Evolutionary conservation across 2,888 invertebrate genomes (phyloP), one percentile per base, ranked within the genome.

Genomic region (Ptycholaimellus sp.): DNA sequence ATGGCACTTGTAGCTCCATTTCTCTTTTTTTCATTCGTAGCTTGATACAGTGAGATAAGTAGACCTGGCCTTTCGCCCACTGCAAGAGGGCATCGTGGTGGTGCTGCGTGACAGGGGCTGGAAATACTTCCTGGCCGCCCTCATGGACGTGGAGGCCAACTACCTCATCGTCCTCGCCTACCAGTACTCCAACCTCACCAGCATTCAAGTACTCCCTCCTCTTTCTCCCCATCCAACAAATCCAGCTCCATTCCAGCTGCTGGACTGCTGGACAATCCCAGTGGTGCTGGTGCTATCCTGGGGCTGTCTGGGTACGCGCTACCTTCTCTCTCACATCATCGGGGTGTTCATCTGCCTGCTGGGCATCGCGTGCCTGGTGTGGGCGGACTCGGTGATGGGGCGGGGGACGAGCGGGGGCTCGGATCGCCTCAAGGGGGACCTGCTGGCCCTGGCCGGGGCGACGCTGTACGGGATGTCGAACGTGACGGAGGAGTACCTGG

Each of bases 231-330:
- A n/a, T n/a, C n/a, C n/a, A n/a, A n/a, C n/a, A n/a, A n/a, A n/a
- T 7, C 2, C 30, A 49, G 66, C 42, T 63, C 64, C 9, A 61
- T 71, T 72, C 63, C 69, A 80, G 73, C 66, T 81, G 54, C 63
- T 81, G 50, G 76, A 79, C 45, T 80, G 80, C 59, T 76, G 77
- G 43, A 76, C 77, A 4, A 77, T 80, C 38, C 77, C 79, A 1
- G 74, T 74, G 9, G 78, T 79, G 3, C 59, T 80, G 44, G 70
- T 71, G 23, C 60, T 80, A 23, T 78, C 78, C 1, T 76, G 74
- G 49, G 66, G 77, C 1, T 72, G 76, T 60, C 65, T 79, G 19
- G 72, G 73, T 6, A 74, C 75, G 41, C 65, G 76, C 44, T 74
- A 77, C 43, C 37, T 47, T 16, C 42, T 45, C 7, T 42, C 46